These are phyloP conservation scores for Mormyrus proboscirostris DNA, from an alignment of 2,797 vertebrate genomes.

Conservation along the genomic window DNA sequence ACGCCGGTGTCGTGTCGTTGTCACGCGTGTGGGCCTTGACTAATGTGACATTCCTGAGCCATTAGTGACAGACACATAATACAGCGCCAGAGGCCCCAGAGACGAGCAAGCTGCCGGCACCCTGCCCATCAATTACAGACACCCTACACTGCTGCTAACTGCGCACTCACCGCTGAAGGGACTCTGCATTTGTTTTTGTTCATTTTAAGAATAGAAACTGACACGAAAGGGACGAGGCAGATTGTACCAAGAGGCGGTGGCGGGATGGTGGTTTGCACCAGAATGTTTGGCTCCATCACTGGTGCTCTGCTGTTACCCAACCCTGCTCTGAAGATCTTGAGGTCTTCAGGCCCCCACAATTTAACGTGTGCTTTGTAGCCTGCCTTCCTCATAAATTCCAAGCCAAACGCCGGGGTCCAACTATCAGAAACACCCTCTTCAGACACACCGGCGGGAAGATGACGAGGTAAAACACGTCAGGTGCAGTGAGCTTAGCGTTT, in stretches of 20 bases:
- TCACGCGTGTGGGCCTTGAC: slow-evolving; percentile 58
- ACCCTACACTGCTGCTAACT: slow-evolving; percentile 19
- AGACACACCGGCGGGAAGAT: slow-evolving; percentile 10
- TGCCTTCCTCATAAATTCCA: background rate
- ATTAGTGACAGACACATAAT: slow-evolving; percentile 69
- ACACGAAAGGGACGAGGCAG: background rate
- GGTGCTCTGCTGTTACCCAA: background rate
- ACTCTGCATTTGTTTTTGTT: background rate
- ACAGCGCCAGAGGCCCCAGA: slow-evolving; percentile 28
- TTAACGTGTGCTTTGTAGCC: slow-evolving; percentile 5
- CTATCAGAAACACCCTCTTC: background rate
- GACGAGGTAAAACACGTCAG: background rate
- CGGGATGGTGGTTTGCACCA: background rate
- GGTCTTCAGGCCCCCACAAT: background rate
- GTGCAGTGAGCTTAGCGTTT: background rate
- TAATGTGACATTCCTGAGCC: slow-evolving; percentile 69
- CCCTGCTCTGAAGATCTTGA: background rate
- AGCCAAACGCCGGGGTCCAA: background rate
- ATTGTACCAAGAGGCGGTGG: background rate
- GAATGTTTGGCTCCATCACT: background rate
- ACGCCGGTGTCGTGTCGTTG: slow-evolving; percentile 53
- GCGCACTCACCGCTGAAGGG: background rate
- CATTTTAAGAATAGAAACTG: slow-evolving; percentile 11
- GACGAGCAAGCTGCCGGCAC: background rate
- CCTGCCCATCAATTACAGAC: slow-evolving; percentile 18